These are phyloP conservation scores for Mayetiola destructor DNA, from an alignment of 2,888 invertebrate species.

Conservation along the genomic window DNA sequence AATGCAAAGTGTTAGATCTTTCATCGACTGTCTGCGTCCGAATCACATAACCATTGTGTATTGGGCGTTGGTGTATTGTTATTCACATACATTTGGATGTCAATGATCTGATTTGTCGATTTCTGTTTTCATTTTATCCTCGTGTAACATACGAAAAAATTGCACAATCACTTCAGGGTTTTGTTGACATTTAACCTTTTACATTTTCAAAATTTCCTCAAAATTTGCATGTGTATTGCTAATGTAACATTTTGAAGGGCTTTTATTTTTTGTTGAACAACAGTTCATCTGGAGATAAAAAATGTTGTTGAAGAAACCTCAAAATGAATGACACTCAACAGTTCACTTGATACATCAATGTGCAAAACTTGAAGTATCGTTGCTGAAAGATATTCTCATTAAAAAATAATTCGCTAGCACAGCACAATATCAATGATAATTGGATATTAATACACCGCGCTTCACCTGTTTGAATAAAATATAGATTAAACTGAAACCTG, in stretches of 20 bases:
- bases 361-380: too few species aligned
- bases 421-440: not conserved
- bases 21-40: not conserved
- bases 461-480: not conserved
- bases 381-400: too few species aligned
- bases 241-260: not conserved
- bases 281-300: too few species aligned
- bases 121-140: not conserved
- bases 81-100: not conserved
- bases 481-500: too few species aligned
- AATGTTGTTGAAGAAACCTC: too few species aligned
- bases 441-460: not conserved
- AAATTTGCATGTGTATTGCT: not conserved
- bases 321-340: too few species aligned
- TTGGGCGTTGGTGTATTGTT: conserved; percentile 1
- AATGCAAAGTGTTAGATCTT: not conserved
- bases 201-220: not conserved
- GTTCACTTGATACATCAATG: too few species aligned
- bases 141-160: not conserved
- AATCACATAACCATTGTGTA: not conserved
- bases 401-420: not conserved
- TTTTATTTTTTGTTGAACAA: too few species aligned
- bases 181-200: not conserved
- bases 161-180: not conserved
- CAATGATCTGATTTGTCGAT: not conserved